A percentile compares a stretch with the other conserved stretches of the same genome.
These are phyloP conservation scores for Peromyscus melanophrys DNA, from an alignment of 2,797 vertebrate species.

Conservation along the genomic window DNA sequence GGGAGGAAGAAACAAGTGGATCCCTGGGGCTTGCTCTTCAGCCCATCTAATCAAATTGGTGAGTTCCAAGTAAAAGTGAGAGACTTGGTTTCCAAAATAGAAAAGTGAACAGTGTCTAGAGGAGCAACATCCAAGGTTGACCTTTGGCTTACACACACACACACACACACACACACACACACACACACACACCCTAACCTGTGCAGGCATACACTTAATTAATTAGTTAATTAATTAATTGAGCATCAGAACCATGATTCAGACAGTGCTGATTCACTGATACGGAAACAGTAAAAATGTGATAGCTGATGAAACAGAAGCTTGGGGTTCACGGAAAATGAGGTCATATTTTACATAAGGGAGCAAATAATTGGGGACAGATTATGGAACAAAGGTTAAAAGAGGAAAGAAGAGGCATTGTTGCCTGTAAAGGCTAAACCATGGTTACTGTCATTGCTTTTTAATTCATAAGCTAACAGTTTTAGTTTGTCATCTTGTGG, in stretches of 20 bases:
- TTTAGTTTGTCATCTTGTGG: neutral
- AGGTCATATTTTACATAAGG: neutral
- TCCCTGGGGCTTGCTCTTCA: neutral
- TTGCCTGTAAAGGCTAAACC: slow-evolving; percentile 10
- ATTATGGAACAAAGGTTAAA: slow-evolving; percentile 42
- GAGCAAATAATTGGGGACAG: slow-evolving; percentile 15
- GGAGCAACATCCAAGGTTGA: neutral
- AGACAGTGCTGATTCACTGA: neutral
- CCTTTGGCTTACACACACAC: neutral
- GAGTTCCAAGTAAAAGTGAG: neutral
- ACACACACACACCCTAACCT: neutral
- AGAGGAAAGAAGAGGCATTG: neutral
- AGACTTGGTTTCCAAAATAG: neutral
- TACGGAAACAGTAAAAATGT: neutral
- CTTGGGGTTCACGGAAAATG: neutral
- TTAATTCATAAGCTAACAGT: slow-evolving; percentile 32
- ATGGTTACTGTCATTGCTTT: neutral
- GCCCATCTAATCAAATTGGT: neutral
- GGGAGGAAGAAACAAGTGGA: neutral
- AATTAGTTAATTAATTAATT: neutral
- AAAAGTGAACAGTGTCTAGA: too few species aligned
- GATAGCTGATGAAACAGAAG: neutral
- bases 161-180: neutral
- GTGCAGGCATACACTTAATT: neutral
- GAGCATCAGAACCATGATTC: neutral